Evolutionary conservation across 2,797 vertebrate species (phyloP).

Genomic region (Xenops minutus): DNA sequence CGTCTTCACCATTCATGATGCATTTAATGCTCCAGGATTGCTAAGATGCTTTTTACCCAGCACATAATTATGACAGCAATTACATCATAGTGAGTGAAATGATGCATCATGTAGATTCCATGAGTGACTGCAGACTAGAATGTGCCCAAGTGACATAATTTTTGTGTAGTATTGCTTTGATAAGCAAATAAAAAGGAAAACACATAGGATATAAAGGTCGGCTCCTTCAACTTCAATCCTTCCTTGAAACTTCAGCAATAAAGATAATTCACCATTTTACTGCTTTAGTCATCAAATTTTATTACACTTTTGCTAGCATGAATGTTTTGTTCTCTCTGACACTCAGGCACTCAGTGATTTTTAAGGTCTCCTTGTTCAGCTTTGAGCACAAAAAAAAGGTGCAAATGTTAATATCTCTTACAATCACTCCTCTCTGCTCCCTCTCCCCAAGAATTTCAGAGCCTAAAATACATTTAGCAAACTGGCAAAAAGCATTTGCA

Average conservation of each 20-base stretch:
- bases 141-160: background rate
- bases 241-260: background rate
- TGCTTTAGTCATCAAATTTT: slow-evolving; percentile 10
- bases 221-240: background rate
- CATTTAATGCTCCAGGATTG: background rate
- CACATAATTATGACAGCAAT: background rate
- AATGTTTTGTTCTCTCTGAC: background rate
- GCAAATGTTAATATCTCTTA: slow-evolving; percentile 32
- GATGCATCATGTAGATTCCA: background rate
- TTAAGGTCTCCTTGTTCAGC: slow-evolving; percentile 2
- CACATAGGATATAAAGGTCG: background rate
- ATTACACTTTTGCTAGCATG: slow-evolving; percentile 13
- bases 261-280: slow-evolving; percentile 16
- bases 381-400: slow-evolving; percentile 6
- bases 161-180: background rate
- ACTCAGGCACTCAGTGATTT: background rate
- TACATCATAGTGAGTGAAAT: background rate
- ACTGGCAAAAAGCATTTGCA: background rate
- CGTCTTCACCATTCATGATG: rapidly evolving
- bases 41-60: background rate
- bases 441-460: background rate
- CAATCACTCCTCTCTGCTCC: background rate
- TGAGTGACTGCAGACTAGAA: background rate
- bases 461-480: slow-evolving; percentile 13
- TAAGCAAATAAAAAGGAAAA: slow-evolving; percentile 20